These are phyloP conservation scores for Rhinolophus sinicus DNA, from an alignment of 2,113 vertebrate species.

Conservation along the genomic window DNA sequence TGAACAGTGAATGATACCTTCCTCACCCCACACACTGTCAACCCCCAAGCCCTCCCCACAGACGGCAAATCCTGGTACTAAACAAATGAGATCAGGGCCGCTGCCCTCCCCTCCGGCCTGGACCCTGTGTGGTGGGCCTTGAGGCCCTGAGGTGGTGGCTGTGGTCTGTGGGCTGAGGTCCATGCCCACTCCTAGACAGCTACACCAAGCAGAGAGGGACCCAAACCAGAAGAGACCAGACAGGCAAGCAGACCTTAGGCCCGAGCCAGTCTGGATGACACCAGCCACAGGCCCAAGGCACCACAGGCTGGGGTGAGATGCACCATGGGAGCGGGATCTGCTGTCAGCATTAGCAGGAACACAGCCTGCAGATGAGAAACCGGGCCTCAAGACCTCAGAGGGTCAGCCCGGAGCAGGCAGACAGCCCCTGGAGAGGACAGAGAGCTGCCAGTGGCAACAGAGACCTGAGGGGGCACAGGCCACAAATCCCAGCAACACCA, in stretches of 20 bases:
- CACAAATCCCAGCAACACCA: background rate
- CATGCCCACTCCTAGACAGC: background rate
- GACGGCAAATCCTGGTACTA: background rate
- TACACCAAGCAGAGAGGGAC: background rate
- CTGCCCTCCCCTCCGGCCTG: background rate
- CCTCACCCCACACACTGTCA: background rate
- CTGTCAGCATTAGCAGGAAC: background rate
- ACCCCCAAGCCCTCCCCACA: background rate
- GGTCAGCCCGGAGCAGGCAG: background rate
- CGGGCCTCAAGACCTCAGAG: no score
- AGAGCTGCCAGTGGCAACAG: background rate
- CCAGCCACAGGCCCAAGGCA: rapidly evolving
- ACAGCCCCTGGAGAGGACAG: background rate
- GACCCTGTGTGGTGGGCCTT: background rate
- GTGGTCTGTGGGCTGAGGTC: background rate
- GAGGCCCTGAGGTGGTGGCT: background rate
- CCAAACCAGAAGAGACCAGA: rapidly evolving
- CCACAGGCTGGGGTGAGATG: background rate
- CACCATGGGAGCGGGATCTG: rapidly evolving
- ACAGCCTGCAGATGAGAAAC: background rate
- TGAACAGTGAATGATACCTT: background rate
- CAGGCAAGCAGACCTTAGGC: background rate
- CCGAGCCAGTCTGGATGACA: rapidly evolving
- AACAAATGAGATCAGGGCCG: background rate
- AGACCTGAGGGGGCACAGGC: background rate